These are phyloP conservation scores for Radopholus similis DNA, from an alignment of 1,140 invertebrate species.

Conservation along the genomic window DNA sequence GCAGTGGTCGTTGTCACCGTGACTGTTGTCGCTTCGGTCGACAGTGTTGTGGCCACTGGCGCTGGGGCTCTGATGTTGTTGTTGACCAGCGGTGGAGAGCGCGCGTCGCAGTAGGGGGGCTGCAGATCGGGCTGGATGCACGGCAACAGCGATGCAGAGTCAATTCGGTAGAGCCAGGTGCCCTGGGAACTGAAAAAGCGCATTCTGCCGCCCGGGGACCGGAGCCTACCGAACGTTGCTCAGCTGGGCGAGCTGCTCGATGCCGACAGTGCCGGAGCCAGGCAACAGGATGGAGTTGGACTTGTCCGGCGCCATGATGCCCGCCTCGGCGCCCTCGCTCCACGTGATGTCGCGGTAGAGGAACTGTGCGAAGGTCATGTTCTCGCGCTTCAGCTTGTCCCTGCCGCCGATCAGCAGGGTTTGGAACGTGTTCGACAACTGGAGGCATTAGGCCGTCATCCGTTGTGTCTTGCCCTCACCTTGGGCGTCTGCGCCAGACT, in stretches of 20 bases:
- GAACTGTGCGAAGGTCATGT: constrained; percentile 48
- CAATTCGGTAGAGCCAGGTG: constrained; percentile 56
- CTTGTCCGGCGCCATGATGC: constrained; percentile 51
- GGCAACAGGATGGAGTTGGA: constrained; percentile 53
- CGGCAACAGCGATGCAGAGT: constrained; percentile 33
- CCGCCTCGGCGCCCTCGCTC: constrained; percentile 53
- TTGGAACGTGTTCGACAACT: constrained; percentile 53
- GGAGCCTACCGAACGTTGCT: constrained; percentile 45
- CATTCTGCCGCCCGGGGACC: background rate
- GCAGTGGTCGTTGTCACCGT: background rate
- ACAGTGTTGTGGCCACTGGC: constrained; percentile 1
- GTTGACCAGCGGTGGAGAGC: constrained; percentile 40
- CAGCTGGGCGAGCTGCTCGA: constrained; percentile 51
- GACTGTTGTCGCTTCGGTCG: background rate
- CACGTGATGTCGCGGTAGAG: constrained; percentile 54
- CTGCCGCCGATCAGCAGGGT: constrained; percentile 50
- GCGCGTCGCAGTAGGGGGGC: constrained; percentile 54
- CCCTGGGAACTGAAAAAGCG: constrained; percentile 38
- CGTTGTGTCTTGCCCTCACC: background rate
- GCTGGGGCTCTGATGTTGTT: too few species aligned
- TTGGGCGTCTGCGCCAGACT: background rate
- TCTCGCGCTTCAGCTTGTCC: constrained; percentile 23
- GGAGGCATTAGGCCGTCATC: background rate
- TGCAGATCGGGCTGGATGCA: constrained; percentile 46
- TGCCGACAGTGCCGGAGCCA: constrained; percentile 56